Base-by-base conservation (phyloP, 2,113 vertebrate species). In the Chloebia gouldiae region DNA sequence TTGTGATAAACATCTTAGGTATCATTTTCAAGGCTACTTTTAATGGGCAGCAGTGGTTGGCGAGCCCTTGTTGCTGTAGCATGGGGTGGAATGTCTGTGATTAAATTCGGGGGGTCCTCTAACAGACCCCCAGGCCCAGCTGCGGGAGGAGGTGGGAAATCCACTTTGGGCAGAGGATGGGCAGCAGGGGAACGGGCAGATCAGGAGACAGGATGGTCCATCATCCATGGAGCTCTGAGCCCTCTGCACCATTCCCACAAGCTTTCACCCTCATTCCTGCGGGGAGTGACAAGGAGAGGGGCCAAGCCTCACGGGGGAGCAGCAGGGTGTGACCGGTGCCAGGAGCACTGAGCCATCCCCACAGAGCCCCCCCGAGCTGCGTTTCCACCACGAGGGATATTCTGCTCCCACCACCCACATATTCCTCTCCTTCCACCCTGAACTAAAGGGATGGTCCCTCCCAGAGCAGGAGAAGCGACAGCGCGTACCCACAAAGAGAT, bases 241-340 rank as follows among this genome's bases (percentile, higher is more conserved):
- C 25, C 79, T 50, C 11, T 7, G 4, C 44, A 30, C 37, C 4
- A 0, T 13, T 39, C 66, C 25, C 56, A 23, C 0, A 6, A 5
- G 10, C 12, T 20, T 31, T 56, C 54, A 37, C 35, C 35, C 69
- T 72, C 42, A 53, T 5, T 42, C 10, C 20, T 0, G 2, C 2
- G 4, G n/a, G 40, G 47, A 75, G n/a, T 0, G 39, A 37, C 0
- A 12, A 11, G 50, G 16, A 47, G 15, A 70, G 8, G 20, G 30
- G 35, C n/a, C 42, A 35, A 57, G 7, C 33, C 47, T 31, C 61
- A 2, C 9, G 0, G 4, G 20, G 42, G 9, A 10, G 4, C 33
- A 54, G 15, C 59, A 64, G 54, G 59, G 59, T 17, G 39, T 3
- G 2, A 42, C 18, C 0, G 0, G 42, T 0, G 0, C 42, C 66